Evolutionary conservation across 2,888 invertebrate genomes (phyloP).

Genomic region (Epiblema foenella): DNA sequence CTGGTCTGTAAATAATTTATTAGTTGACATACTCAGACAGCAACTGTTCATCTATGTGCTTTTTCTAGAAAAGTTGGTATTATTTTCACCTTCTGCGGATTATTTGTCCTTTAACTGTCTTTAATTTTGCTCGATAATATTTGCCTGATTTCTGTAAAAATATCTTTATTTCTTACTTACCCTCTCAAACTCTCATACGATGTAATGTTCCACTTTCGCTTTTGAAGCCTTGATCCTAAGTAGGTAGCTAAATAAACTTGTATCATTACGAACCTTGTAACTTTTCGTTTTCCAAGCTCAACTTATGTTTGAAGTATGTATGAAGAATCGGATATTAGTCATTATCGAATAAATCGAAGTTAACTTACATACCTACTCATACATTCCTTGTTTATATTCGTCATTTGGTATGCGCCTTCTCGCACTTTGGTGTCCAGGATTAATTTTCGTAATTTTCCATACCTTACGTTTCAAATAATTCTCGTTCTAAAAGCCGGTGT

Average conservation of each 20-base stretch:
- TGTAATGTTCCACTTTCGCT: not conserved
- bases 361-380: too few relatives aligned
- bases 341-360: too few relatives aligned
- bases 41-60: not conserved
- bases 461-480: not conserved
- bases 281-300: not conserved
- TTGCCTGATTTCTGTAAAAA: constrained; percentile 3
- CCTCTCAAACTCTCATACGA: not conserved
- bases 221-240: not conserved
- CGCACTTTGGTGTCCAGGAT: not conserved
- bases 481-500: not conserved
- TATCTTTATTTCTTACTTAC: constrained; percentile 1
- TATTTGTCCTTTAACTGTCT: not conserved
- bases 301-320: not conserved
- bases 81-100: not conserved
- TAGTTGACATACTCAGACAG: too few relatives aligned
- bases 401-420: not conserved
- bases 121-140: not conserved
- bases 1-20: too few relatives aligned
- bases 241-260: not conserved
- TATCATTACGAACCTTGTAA: not conserved
- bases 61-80: not conserved
- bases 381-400: too few relatives aligned
- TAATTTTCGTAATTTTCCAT: not conserved
- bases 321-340: too few relatives aligned